Conservation (phyloP, 2,888 invertebrate genomes). For the Phania funesta region DNA sequence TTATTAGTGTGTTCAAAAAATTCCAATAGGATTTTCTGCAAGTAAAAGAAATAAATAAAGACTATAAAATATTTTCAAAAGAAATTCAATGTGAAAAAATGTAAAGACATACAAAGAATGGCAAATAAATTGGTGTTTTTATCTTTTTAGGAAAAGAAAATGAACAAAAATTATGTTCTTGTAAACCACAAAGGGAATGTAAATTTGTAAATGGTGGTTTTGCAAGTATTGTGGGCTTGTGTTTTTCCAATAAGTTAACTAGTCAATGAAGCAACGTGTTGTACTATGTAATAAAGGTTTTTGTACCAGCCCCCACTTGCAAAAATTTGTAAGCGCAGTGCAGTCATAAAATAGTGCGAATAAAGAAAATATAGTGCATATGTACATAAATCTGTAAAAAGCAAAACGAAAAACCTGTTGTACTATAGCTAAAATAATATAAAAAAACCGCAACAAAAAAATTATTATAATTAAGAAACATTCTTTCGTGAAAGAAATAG, state of each 20-base stretch:
- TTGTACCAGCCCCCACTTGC: neutral
- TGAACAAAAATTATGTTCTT: constrained; percentile 25
- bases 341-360: constrained; percentile 16
- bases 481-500: constrained; percentile 42
- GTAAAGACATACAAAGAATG: neutral
- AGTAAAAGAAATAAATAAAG: constrained; percentile 13
- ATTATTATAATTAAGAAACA: constrained; percentile 12
- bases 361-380: constrained; percentile 3
- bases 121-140: neutral
- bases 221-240: constrained; percentile 11
- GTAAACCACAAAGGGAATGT: neutral
- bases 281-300: constrained; percentile 28
- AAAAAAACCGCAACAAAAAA: constrained; percentile 23
- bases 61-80: neutral
- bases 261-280: constrained; percentile 60
- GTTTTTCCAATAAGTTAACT: constrained; percentile 56
- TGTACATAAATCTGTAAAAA: constrained; percentile 2
- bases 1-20: neutral
- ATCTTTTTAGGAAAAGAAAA: neutral
- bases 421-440: constrained; percentile 18
- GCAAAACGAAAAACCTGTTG: constrained; percentile 64
- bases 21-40: constrained; percentile 1
- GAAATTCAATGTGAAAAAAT: constrained; percentile 2
- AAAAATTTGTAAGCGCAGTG: constrained; percentile 28
- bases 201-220: constrained; percentile 16